phyloP scores from a whole-genome alignment of 2,113 vertebrate species.

The Ceyx margarethae region DNA sequence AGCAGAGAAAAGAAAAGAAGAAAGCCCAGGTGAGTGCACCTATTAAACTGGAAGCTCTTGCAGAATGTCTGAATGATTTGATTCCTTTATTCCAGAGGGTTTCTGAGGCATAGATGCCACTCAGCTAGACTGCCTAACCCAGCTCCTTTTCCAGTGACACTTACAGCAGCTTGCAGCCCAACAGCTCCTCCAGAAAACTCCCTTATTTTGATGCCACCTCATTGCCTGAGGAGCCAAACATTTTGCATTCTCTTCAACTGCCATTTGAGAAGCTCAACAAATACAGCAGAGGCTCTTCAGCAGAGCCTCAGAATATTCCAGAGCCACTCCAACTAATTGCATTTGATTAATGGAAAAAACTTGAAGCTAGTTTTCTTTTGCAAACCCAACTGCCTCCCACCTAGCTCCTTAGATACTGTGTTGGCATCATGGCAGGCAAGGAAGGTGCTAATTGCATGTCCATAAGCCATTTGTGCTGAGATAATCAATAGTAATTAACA shows the following conservation, averaged over 20 bases:
- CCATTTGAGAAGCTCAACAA: not conserved
- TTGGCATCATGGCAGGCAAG: not conserved
- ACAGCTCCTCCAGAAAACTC: not conserved
- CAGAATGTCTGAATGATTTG: not conserved
- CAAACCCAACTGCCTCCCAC: not conserved
- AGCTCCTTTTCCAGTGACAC: not conserved
- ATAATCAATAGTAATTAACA: not conserved
- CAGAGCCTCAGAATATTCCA: not conserved
- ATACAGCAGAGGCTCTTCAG: not conserved
- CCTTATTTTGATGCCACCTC: not conserved
- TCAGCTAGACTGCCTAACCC: not conserved
- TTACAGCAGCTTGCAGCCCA: not conserved
- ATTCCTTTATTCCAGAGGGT: not conserved
- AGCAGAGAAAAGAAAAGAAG: not conserved
- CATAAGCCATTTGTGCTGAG: not conserved
- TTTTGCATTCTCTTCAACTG: not conserved
- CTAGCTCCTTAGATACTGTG: not conserved
- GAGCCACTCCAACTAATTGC: not conserved
- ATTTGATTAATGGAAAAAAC: not conserved
- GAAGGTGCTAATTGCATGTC: not conserved
- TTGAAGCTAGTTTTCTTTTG: not conserved
- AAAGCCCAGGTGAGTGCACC: not conserved
- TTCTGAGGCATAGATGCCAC: not conserved
- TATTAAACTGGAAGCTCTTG: not conserved
- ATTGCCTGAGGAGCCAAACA: not conserved